A percentile compares a stretch with the other conserved stretches of the same genome.
Evolutionary conservation across 1,140 invertebrate species (phyloP).

Genomic region (Pantala flavescens): DNA sequence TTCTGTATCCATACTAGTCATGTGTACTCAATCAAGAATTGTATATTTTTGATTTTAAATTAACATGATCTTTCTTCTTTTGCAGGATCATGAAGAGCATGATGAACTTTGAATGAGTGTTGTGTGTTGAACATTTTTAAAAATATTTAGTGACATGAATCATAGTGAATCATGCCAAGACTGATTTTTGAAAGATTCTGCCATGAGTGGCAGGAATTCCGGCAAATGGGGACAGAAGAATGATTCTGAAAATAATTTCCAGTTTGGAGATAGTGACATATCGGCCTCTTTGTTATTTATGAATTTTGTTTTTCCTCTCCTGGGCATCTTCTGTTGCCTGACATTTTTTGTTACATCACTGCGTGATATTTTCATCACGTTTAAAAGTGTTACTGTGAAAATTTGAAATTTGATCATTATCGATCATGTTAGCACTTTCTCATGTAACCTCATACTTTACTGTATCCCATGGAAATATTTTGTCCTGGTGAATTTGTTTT

Average conservation of each 20-base stretch:
- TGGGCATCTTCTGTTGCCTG: background rate
- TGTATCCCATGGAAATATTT: background rate
- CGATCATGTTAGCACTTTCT: background rate
- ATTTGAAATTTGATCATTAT: background rate
- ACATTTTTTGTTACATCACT: background rate
- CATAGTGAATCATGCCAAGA: constrained; percentile 5
- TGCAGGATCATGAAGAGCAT: constrained; percentile 42
- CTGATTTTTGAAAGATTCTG: constrained; percentile 3
- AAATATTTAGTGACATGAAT: constrained; percentile 2
- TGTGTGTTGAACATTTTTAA: constrained; percentile 3
- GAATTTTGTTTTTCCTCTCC: background rate
- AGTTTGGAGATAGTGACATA: constrained; percentile 9
- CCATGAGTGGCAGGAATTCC: background rate
- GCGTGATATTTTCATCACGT: background rate
- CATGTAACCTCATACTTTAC: background rate
- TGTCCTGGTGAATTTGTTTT: background rate
- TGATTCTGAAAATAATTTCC: constrained; percentile 5
- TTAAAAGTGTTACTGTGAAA: background rate
- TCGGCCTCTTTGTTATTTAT: constrained; percentile 9
- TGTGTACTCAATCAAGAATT: too few relatives aligned
- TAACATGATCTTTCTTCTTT: constrained; percentile 21
- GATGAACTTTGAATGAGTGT: constrained; percentile 48
- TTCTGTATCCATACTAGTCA: too few relatives aligned
- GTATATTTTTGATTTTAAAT: too few relatives aligned
- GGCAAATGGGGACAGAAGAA: constrained; percentile 1